Conservation (phyloP, 2,797 vertebrate species). For the Protosalanx chinensis region DNA sequence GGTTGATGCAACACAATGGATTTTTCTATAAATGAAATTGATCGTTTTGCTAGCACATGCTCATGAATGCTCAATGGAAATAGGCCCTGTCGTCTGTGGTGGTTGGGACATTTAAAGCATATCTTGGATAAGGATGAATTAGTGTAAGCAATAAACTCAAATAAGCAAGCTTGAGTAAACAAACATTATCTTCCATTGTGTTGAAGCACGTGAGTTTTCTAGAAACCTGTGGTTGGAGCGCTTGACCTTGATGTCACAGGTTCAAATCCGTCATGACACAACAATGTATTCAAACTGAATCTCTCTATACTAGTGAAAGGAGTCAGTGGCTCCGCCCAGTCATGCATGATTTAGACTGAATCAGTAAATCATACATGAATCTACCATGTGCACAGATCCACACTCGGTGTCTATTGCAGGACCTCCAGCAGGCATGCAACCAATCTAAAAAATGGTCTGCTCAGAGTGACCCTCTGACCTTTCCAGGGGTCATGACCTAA, state of each 20-base stretch:
- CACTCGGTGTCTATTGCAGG: constrained; percentile 19
- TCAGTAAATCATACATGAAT: constrained; percentile 42
- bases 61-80: background rate
- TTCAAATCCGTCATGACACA: background rate
- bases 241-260: background rate
- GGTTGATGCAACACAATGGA: constrained; percentile 1
- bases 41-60: background rate
- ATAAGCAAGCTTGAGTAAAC: too few relatives aligned
- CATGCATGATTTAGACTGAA: constrained; percentile 21
- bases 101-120: background rate
- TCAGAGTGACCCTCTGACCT: background rate
- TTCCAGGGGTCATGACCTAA: too few relatives aligned
- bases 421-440: background rate
- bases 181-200: too few relatives aligned
- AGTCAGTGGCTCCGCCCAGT: background rate
- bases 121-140: background rate
- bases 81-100: background rate
- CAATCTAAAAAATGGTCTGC: constrained; percentile 11
- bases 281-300: background rate
- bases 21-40: background rate
- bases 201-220: background rate
- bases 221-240: background rate
- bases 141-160: too few relatives aligned
- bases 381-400: background rate
- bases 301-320: background rate